A percentile compares a stretch with the other conserved stretches of the same genome.
Evolutionary conservation across 2,797 vertebrate species (phyloP).

Genomic region (Diceros bicornis): DNA sequence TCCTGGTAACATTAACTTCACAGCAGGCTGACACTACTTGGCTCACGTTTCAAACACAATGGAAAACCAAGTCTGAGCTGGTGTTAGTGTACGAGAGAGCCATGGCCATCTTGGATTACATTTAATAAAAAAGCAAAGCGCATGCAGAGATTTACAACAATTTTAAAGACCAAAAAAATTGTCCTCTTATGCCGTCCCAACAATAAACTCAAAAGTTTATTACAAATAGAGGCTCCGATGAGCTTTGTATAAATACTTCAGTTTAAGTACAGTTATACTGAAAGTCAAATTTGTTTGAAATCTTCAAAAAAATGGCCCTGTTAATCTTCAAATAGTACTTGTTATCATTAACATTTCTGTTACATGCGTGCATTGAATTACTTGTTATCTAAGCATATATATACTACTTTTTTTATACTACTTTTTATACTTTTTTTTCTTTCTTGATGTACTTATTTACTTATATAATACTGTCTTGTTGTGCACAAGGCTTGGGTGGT

Average conservation of each 20-base stretch:
- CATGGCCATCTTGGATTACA: constrained; percentile 88
- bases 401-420: too few relatives aligned
- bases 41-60: constrained; percentile 69
- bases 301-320: constrained; percentile 92
- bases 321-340: constrained; percentile 91
- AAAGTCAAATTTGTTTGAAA: constrained; percentile 90
- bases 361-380: constrained; percentile 92
- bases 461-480: too few relatives aligned
- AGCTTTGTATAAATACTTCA: constrained; percentile 91
- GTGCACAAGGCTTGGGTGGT: too few relatives aligned
- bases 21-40: constrained; percentile 89
- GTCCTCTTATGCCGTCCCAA: constrained; percentile 92
- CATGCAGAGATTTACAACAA: constrained; percentile 92
- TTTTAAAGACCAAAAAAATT: constrained; percentile 90
- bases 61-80: constrained; percentile 85
- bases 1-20: constrained; percentile 89
- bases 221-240: constrained; percentile 92
- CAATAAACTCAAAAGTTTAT: constrained; percentile 92
- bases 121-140: constrained; percentile 92
- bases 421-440: too few relatives aligned
- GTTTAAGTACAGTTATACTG: constrained; percentile 90
- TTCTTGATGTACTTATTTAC: too few relatives aligned
- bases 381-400: constrained; percentile 94
- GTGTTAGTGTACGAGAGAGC: constrained; percentile 91
- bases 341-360: constrained; percentile 90